Evolutionary conservation across 2,113 vertebrate species (phyloP), one percentile per base, ranked within the genome.

Genomic region (Hirundichthys speculiger): DNA sequence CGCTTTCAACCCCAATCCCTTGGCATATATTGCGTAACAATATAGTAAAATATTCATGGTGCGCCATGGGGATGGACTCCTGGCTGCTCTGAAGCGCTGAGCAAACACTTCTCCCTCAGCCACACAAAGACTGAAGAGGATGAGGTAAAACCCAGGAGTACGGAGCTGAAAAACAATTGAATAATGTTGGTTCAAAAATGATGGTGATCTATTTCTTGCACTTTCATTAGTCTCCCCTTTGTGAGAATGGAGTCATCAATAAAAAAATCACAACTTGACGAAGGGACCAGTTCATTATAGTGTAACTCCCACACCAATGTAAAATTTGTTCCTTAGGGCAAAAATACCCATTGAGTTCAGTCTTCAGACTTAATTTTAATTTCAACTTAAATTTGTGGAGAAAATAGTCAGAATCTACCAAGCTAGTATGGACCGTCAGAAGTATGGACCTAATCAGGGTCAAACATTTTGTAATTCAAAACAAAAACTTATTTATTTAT

Each of bases 41-140:
- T 80, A 39, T 80, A 50, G 82, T 91, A 70, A 92, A 90, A 90
- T 89, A 91, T 90, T 88, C 81, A 89, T 90, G 73, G 55, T 50
- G 49, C 63, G 81, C 83, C 75, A 75, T 72, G 46, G 76, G 85
- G 81, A 88, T 45, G 68, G 73, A 67, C 75, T 84, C 77, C 82
- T 86, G 71, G 83, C 46, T 73, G 50, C 77, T 86, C 73, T 77
- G 58, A 66, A 85, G 79, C 80, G 88, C 90, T 89, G 88, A 90
- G 87, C 73, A 77, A 79, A 89, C 90, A 89, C 72, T 91, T 87
- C 48, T 16, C 53, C 59, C 38, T 70, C 19, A 77, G 77, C 75
- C 73, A 66, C 79, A 75, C 60, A 43, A 58, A 76, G 55, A 71
- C 64, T 50, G 60, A 75, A 75, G 22, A 77, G 53, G 65, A 82